Base-by-base conservation (phyloP, 2,888 invertebrate genomes). In the Oligia strigilis region DNA sequence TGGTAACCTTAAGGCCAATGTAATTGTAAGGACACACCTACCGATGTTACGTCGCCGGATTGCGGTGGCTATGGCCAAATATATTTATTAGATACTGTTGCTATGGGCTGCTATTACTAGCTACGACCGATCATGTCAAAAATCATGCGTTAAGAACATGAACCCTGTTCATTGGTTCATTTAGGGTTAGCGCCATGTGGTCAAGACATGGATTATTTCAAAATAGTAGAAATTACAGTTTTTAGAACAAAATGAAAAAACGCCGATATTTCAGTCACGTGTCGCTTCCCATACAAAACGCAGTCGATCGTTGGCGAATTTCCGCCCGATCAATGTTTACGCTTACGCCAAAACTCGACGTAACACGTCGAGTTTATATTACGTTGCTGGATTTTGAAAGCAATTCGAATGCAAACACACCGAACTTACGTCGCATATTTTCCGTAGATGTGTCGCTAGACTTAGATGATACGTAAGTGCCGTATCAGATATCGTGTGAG, bases 401-500 rank as follows among this genome's bases (percentile, higher is more conserved):
- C n/a, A 36, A 6, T 58, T 65, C 29, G 1, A 40, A 55, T 23
- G 17, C n/a, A n/a, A 40, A 17, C 19, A 46, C 19, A 13, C n/a
- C 5, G 60, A 62, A n/a, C 5, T 76, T 67, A 14, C 2, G 5
- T 36, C 43, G 14, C n/a, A 2, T 83, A 67, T 23, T 14, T 13
- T 36, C n/a, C 43, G 46, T 49, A 17, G 13, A 62, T 69, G 62
- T 83, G 23, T 69, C 29, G 0, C 78, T 62, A 64, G 55, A 69
- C 69, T 52, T 46, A 77, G 29, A 67, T 49, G 46, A 77, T 52
- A 78, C 43, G 71, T 72, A 79, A 81, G 73, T 73, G 66, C 72
- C 72, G 58, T 87, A 86, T 88, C 77, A 80, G 73, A 79, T 83
- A 88, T 91, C 89, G 86, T 88, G 90, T 91, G 92, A 92, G 91